These are phyloP conservation scores for Caenorhabditis parvicauda DNA, from an alignment of 2,888 invertebrate species.

Conservation along the genomic window DNA sequence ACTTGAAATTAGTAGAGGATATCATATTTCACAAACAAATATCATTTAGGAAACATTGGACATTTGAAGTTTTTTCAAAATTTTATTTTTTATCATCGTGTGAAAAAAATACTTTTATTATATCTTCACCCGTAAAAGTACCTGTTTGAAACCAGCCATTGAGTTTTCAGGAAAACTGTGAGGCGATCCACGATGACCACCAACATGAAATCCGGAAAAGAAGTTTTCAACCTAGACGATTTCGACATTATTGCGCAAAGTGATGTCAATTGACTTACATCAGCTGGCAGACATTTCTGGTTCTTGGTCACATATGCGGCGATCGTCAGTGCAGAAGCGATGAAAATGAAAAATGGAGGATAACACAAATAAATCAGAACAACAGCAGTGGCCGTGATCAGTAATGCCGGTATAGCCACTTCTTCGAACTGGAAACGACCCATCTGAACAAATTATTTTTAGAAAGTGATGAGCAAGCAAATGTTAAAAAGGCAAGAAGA, in stretches of 20 bases:
- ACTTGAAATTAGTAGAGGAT: background rate
- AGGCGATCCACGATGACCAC: conserved; percentile 60
- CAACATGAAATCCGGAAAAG: conserved; percentile 55
- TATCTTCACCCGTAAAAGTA: background rate
- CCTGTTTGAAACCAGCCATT: conserved; percentile 53
- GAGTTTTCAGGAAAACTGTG: conserved; percentile 57
- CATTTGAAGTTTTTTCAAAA: background rate
- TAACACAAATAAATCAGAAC: conserved; percentile 18
- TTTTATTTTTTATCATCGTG: background rate
- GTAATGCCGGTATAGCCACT: conserved; percentile 15
- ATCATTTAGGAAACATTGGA: background rate
- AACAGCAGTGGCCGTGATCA: conserved; percentile 11
- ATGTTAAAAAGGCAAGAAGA: no score
- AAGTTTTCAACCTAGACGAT: conserved; percentile 47
- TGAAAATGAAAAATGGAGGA: conserved; percentile 16
- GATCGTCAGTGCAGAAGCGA: conserved; percentile 10
- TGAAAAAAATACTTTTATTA: background rate
- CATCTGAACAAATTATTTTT: conserved; percentile 8
- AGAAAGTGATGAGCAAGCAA: no score
- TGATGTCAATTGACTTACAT: conserved; percentile 10
- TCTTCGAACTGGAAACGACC: conserved; percentile 28
- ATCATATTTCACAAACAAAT: no score
- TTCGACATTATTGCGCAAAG: background rate
- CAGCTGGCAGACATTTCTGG: conserved; percentile 12
- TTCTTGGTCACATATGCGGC: conserved; percentile 23